Conservation (phyloP, 1,140 invertebrate species). For the Cyphomyrmex costatus region DNA sequence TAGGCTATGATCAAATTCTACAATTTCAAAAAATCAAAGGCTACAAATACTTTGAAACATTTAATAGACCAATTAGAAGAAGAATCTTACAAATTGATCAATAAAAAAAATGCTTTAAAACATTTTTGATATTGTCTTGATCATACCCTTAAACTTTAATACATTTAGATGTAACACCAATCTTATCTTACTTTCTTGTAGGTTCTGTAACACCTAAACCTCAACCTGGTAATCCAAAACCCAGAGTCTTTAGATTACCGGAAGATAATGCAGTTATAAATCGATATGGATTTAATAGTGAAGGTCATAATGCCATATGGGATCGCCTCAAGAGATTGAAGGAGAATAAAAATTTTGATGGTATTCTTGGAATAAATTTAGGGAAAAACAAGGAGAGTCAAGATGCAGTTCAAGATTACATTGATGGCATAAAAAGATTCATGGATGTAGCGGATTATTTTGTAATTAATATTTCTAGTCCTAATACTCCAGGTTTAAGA, state of each 20-base stretch:
- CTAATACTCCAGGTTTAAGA: conserved; percentile 97
- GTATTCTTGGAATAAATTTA: conserved; percentile 95
- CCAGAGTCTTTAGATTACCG: conserved; percentile 95
- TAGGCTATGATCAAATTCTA: no score
- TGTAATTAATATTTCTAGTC: conserved; percentile 95
- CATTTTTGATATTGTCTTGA: no score
- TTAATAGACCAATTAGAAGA: no score
- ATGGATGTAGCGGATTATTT: conserved; percentile 94
- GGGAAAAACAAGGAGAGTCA: conserved; percentile 98
- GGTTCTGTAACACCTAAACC: conserved; percentile 96
- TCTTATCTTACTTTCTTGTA: conserved; percentile 46
- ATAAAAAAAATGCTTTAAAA: no score
- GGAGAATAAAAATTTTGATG: conserved; percentile 86
- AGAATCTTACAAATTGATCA: no score
- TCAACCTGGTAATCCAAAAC: conserved; percentile 96
- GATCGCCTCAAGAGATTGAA: conserved; percentile 89
- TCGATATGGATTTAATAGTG: conserved; percentile 98
- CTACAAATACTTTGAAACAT: no score
- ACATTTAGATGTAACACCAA: not conserved
- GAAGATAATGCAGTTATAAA: conserved; percentile 98
- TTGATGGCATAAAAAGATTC: conserved; percentile 92
- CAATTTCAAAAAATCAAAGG: no score
- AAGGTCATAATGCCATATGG: conserved; percentile 93
- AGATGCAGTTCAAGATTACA: conserved; percentile 94
- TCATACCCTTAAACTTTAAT: no score